Percentiles rank a stretch among this genome's conserved stretches.
phyloP scores from a whole-genome alignment of 2,113 vertebrate species.

The Pampusana beccarii region DNA sequence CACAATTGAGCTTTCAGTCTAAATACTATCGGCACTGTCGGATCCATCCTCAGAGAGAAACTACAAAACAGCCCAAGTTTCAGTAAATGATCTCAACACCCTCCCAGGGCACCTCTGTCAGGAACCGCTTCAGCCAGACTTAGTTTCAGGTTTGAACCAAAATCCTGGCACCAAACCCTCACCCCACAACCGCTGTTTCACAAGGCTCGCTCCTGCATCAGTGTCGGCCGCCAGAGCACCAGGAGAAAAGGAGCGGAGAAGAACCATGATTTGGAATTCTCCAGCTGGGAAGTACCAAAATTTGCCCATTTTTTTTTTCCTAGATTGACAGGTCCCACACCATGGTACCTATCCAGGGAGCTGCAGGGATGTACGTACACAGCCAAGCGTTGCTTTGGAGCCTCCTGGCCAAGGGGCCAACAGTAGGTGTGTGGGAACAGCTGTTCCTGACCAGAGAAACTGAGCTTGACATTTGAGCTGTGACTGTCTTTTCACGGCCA shows the following conservation, averaged over 20 bases:
- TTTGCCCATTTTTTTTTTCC: neutral
- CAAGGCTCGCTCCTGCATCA: accelerated
- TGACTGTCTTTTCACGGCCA: neutral
- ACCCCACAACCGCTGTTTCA: neutral
- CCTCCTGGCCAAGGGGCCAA: neutral
- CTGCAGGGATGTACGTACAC: too few relatives aligned
- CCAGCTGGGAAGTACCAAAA: neutral
- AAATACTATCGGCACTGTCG: neutral
- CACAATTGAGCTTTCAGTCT: neutral
- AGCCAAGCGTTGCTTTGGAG: neutral
- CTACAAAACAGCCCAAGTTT: neutral
- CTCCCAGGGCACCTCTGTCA: neutral
- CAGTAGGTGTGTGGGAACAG: accelerated
- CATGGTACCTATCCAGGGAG: accelerated
- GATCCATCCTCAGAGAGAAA: neutral
- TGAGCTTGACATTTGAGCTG: neutral
- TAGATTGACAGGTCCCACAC: neutral
- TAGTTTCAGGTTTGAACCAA: neutral
- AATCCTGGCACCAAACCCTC: neutral
- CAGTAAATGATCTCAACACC: neutral
- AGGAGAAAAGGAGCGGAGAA: neutral
- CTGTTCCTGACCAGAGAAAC: neutral
- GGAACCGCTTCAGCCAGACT: neutral
- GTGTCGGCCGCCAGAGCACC: neutral
- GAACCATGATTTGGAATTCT: accelerated